These are phyloP conservation scores for Conchocele bisecta DNA, from an alignment of 2,888 invertebrate genomes.

Conservation along the genomic window DNA sequence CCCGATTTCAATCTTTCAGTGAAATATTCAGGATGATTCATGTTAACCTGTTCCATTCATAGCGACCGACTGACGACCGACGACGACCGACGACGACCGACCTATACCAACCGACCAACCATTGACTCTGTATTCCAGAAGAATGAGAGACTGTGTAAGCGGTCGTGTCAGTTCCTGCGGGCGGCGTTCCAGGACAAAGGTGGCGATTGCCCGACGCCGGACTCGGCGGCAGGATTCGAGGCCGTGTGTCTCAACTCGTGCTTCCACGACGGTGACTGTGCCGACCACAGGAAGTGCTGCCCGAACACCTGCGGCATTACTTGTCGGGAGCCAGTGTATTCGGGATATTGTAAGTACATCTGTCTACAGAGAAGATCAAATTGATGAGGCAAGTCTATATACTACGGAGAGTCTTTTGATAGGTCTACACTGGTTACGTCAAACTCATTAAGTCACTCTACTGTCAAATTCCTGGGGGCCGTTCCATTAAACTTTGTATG, in stretches of 20 bases:
- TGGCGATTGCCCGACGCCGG: slow-evolving; percentile 79
- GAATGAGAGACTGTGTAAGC: slow-evolving; percentile 36
- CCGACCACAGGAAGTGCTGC: slow-evolving; percentile 81
- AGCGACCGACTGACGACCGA: too few relatives aligned
- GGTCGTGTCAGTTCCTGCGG: slow-evolving; percentile 79
- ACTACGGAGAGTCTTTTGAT: too few relatives aligned
- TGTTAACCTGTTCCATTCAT: neutral
- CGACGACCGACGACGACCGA: too few relatives aligned
- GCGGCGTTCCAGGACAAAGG: slow-evolving; percentile 76
- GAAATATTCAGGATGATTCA: neutral
- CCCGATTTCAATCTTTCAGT: neutral
- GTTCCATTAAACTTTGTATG: too few relatives aligned
- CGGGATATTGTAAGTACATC: slow-evolving; percentile 32
- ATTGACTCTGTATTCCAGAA: slow-evolving; percentile 27
- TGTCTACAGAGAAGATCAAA: too few relatives aligned
- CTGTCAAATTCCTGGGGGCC: too few relatives aligned
- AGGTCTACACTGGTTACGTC: too few relatives aligned
- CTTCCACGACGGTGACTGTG: slow-evolving; percentile 80
- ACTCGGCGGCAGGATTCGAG: slow-evolving; percentile 63
- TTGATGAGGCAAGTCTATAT: too few relatives aligned
- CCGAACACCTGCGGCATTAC: slow-evolving; percentile 75
- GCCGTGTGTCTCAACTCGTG: slow-evolving; percentile 81
- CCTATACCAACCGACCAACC: too few relatives aligned
- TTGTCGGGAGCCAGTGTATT: slow-evolving; percentile 65
- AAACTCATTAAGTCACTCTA: too few relatives aligned